Conservation (phyloP, 2,888 invertebrate genomes). For the Galerucella pusilla region DNA sequence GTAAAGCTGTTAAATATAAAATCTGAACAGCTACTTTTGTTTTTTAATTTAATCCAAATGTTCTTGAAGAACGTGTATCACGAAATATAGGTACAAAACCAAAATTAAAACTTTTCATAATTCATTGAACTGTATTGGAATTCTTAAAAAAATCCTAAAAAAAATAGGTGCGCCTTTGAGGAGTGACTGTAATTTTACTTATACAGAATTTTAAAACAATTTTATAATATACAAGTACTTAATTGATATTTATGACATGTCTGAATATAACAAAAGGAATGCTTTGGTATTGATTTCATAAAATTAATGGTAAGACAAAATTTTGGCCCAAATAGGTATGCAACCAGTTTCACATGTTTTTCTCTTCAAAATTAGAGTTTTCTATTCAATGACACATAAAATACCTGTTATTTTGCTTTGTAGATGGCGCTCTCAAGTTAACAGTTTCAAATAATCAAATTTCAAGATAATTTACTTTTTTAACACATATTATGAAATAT, state of each 20-base stretch:
- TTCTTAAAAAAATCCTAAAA: neutral
- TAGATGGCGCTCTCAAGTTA: neutral
- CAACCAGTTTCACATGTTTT: neutral
- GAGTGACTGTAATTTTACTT: neutral
- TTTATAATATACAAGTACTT: neutral
- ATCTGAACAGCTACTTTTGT: neutral
- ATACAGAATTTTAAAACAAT: conserved; percentile 1
- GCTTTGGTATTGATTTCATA: neutral
- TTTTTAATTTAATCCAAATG: neutral
- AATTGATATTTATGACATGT: neutral
- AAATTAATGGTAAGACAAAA: neutral
- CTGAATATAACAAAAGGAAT: conserved; percentile 1
- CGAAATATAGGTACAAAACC: neutral
- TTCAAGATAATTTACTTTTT: no score
- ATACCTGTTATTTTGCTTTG: neutral
- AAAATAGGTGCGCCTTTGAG: conserved; percentile 3
- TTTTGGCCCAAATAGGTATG: neutral
- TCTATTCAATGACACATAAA: neutral
- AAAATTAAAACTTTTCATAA: neutral
- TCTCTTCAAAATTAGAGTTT: neutral
- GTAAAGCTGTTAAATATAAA: neutral
- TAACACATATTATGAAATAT: no score
- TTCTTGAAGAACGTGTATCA: neutral
- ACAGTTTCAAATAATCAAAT: no score
- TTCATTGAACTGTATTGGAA: neutral